Percentiles rank a stretch among this genome's conserved stretches.
phyloP scores from a whole-genome alignment of 1,140 invertebrate species.

The Eciton burchellii region DNA sequence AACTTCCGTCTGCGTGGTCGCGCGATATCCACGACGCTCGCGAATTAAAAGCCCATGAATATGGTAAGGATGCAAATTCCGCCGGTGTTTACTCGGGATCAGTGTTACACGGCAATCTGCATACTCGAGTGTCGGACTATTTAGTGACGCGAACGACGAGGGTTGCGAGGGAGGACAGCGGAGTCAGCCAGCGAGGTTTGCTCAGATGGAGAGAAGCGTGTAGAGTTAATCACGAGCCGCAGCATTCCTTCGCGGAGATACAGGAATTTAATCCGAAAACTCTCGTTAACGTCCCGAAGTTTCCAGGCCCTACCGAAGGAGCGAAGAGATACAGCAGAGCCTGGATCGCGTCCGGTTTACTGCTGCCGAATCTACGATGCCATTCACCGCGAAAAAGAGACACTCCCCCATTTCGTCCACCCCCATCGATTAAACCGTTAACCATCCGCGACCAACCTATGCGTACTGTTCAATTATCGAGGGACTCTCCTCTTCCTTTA shows the following conservation, averaged over 20 bases:
- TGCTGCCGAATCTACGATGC: conserved; percentile 9
- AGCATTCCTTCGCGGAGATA: conserved; percentile 48
- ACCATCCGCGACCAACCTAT: conserved; percentile 50
- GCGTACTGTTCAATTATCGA: conserved; percentile 70
- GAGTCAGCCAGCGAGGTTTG: too few species aligned
- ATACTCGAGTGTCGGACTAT: conserved; percentile 66
- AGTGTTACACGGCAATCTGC: conserved; percentile 75
- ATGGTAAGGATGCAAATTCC: conserved; percentile 79
- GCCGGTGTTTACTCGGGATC: conserved; percentile 74
- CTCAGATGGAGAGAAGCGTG: conserved; percentile 36
- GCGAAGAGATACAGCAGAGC: background rate
- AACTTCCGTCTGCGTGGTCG: conserved; percentile 50
- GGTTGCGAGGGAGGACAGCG: conserved; percentile 3
- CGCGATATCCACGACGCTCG: conserved; percentile 41
- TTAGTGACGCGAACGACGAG: conserved; percentile 17
- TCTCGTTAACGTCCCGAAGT: conserved; percentile 38
- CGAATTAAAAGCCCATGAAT: conserved; percentile 81
- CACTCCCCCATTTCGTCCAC: conserved; percentile 43
- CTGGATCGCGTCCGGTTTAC: background rate
- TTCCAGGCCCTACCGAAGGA: background rate
- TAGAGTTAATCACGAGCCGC: conserved; percentile 67
- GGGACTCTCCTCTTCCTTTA: conserved; percentile 44
- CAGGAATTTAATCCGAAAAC: conserved; percentile 42
- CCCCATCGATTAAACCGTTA: conserved; percentile 64
- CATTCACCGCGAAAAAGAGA: conserved; percentile 36